A percentile compares a stretch with the other conserved stretches of the same genome.
phyloP scores from a whole-genome alignment of 2,797 vertebrate species.

The Allobates femoralis region DNA sequence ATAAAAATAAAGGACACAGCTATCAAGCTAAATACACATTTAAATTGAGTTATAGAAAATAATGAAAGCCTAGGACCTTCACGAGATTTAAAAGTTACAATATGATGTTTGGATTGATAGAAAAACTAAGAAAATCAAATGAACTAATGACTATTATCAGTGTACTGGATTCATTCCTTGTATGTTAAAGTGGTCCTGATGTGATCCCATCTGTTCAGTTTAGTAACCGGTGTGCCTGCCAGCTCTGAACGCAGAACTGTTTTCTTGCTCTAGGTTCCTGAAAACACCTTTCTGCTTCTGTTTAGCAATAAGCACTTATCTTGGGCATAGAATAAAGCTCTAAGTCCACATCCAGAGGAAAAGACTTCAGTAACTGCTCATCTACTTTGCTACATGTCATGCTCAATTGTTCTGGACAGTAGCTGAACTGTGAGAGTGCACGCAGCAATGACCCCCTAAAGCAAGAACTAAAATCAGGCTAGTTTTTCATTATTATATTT shows the following conservation, averaged over 20 bases:
- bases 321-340: too few relatives aligned
- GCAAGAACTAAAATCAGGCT: too few relatives aligned
- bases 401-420: too few relatives aligned
- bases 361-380: too few relatives aligned
- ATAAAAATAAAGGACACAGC: too few relatives aligned
- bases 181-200: background rate
- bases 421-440: too few relatives aligned
- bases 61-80: background rate
- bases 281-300: background rate
- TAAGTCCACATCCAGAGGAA: too few relatives aligned
- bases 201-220: background rate
- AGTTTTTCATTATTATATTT: too few relatives aligned
- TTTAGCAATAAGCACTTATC: too few relatives aligned
- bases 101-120: background rate
- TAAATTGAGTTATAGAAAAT: background rate
- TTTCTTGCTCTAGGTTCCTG: background rate
- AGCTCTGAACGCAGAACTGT: background rate
- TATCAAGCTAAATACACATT: too few relatives aligned
- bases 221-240: background rate
- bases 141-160: background rate
- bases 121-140: background rate
- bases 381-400: too few relatives aligned
- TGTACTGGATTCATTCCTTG: background rate
- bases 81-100: background rate
- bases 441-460: too few relatives aligned